Evolutionary conservation across 2,113 vertebrate species (phyloP).

Genomic region (Psittacula cyanocephala): DNA sequence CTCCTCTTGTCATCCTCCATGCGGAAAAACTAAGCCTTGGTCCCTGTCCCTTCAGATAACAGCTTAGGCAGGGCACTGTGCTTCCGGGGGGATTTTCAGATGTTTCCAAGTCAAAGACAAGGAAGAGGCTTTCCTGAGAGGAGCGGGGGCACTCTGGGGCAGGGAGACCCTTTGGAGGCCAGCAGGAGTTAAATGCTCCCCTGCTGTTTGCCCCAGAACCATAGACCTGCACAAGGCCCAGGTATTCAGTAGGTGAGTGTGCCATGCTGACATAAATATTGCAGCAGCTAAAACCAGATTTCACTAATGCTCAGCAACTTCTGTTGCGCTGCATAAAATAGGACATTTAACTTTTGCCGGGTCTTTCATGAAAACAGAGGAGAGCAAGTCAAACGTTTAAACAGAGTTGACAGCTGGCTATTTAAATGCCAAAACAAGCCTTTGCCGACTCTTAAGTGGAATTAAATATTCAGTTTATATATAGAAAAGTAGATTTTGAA

Average conservation of each 20-base stretch:
- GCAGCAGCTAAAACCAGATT: not conserved
- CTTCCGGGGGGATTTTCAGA: not conserved
- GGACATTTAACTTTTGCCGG: constrained; percentile 31
- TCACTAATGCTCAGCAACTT: not conserved
- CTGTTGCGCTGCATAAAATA: not conserved
- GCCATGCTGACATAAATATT: not conserved
- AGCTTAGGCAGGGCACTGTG: not conserved
- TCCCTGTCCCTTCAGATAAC: not conserved
- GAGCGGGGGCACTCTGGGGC: not conserved
- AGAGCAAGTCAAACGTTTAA: not conserved
- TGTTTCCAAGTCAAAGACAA: not conserved
- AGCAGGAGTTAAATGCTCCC: not conserved
- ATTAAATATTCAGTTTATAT: not conserved
- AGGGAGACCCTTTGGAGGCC: not conserved
- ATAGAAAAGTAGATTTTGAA: constrained; percentile 22
- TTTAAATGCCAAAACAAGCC: constrained; percentile 22
- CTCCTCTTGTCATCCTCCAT: not conserved
- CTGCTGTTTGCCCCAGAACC: not conserved
- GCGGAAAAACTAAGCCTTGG: not conserved
- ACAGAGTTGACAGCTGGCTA: not conserved
- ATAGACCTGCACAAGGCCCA: not conserved
- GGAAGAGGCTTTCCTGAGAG: not conserved
- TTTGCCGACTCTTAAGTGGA: not conserved
- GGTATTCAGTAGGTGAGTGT: not conserved
- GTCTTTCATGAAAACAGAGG: not conserved